phyloP scores from a whole-genome alignment of 2,113 vertebrate genomes.

The Artemisiospiza belli region DNA sequence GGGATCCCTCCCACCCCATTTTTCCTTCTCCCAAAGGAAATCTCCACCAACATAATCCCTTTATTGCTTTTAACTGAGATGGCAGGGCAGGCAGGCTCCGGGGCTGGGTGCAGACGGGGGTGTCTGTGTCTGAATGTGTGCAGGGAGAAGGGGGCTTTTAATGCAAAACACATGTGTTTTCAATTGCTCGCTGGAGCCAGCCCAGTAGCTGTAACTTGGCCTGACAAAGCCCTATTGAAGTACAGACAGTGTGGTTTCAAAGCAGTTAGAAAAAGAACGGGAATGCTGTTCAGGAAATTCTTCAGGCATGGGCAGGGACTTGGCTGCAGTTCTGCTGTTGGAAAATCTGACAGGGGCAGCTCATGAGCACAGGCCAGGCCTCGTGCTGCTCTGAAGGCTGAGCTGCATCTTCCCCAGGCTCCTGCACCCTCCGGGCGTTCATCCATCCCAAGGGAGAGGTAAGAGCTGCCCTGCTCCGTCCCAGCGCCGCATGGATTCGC shows the following conservation, averaged over 20 bases:
- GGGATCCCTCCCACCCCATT: background rate
- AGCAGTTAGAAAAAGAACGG: slow-evolving; percentile 74
- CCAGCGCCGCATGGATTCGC: background rate
- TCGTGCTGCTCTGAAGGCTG: slow-evolving; percentile 67
- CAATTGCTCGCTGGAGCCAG: slow-evolving; percentile 82
- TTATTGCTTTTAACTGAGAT: background rate
- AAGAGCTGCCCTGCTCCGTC: slow-evolving; percentile 20
- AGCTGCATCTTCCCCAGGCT: slow-evolving; percentile 50
- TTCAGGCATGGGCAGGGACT: slow-evolving; percentile 88
- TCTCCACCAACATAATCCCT: background rate
- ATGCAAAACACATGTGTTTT: slow-evolving; percentile 85
- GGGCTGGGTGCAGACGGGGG: background rate
- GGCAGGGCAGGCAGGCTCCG: background rate
- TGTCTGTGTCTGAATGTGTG: background rate
- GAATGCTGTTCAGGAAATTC: slow-evolving; percentile 88
- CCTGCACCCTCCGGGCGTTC: slow-evolving; percentile 18
- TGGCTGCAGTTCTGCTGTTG: slow-evolving; percentile 83
- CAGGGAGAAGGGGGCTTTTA: slow-evolving; percentile 55
- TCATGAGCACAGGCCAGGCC: slow-evolving; percentile 78
- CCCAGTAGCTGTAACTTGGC: slow-evolving; percentile 78
- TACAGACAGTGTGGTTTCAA: slow-evolving; percentile 78
- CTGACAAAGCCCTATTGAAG: slow-evolving; percentile 78
- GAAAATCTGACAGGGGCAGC: slow-evolving; percentile 89
- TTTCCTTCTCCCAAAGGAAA: background rate
- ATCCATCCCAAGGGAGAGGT: slow-evolving; percentile 60